A percentile compares a stretch with the other conserved stretches of the same genome.
Conservation (phyloP, 1,140 invertebrate species). For the Chionoecetes opilio region DNA sequence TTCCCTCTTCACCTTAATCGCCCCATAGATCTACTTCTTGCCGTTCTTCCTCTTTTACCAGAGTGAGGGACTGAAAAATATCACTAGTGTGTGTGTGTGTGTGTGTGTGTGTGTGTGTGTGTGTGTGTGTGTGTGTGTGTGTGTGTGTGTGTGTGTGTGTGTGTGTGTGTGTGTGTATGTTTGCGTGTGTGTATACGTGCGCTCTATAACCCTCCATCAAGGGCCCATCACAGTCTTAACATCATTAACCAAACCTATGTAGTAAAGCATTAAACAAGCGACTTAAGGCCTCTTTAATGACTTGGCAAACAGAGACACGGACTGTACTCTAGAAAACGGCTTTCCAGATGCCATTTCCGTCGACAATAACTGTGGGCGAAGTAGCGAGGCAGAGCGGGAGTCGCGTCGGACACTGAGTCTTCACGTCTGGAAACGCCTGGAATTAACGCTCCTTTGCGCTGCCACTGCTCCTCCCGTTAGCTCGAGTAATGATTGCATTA, state of each 20-base stretch:
- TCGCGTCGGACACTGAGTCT: background rate
- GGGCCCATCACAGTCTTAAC: background rate
- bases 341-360: conserved; percentile 28
- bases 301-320: conserved; percentile 25
- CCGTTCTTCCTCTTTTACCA: background rate
- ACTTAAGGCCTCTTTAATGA: background rate
- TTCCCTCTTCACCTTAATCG: background rate
- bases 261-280: background rate
- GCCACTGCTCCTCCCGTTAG: conserved; percentile 1
- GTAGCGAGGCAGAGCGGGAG: background rate
- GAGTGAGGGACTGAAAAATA: background rate
- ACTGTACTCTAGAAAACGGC: background rate
- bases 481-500: background rate
- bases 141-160: background rate
- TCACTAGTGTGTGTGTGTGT: conserved; percentile 7
- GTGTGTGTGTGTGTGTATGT: background rate
- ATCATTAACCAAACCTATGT: conserved; percentile 4
- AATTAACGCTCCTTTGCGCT: background rate
- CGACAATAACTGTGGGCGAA: background rate
- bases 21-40: conserved; percentile 11
- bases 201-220: background rate
- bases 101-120: conserved; percentile 11
- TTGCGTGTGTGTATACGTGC: background rate
- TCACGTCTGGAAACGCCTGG: background rate
- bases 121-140: too few species aligned